A percentile compares a stretch with the other conserved stretches of the same genome.
phyloP scores from a whole-genome alignment of 2,113 vertebrate genomes.

The Nibea coibor region DNA sequence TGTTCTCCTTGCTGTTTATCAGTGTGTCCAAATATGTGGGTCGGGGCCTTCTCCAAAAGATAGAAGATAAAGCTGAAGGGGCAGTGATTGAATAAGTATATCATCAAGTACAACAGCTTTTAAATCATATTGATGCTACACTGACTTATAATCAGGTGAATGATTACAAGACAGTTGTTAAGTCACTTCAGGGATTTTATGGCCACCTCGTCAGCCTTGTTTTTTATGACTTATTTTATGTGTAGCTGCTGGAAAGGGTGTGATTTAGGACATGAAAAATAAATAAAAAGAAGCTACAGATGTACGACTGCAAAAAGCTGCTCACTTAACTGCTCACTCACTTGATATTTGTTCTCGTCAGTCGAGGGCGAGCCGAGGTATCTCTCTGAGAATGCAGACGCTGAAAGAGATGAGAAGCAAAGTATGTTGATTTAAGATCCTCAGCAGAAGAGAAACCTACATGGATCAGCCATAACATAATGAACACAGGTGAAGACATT shows the following conservation, averaged over 20 bases:
- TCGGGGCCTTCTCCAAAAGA: neutral
- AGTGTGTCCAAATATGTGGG: neutral
- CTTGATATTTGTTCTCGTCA: slow-evolving; percentile 92
- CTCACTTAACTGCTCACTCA: no score
- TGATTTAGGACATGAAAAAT: neutral
- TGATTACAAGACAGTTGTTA: no score
- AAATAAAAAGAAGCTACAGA: neutral
- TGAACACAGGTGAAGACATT: no score
- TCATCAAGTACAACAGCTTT: no score
- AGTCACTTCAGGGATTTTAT: neutral
- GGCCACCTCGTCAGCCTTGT: neutral
- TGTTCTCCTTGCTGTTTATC: neutral
- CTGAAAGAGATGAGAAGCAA: slow-evolving; percentile 47
- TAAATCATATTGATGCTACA: no score
- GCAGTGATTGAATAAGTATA: no score
- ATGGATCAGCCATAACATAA: no score
- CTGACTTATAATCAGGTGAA: no score
- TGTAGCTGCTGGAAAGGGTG: neutral
- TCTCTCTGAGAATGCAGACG: slow-evolving; percentile 82
- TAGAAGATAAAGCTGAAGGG: neutral
- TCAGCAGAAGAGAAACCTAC: neutral
- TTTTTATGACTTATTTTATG: neutral
- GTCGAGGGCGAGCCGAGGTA: slow-evolving; percentile 90
- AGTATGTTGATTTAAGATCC: neutral
- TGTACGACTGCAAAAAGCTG: neutral